Base-by-base conservation (phyloP, 2,888 invertebrate species). In the Stenchaetothrips biformis region DNA sequence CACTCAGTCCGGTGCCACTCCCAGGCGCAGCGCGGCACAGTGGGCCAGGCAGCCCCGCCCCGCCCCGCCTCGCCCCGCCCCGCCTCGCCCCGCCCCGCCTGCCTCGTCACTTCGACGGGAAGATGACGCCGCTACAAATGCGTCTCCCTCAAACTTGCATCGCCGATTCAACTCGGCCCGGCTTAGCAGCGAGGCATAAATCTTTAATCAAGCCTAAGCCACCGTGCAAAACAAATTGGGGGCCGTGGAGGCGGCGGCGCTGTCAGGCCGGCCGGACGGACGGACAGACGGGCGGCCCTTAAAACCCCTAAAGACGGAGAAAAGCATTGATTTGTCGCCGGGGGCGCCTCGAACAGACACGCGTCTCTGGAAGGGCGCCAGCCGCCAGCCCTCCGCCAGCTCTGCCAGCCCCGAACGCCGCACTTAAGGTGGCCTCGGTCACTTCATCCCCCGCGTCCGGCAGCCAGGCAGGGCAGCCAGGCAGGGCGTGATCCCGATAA, bases 201-300 rank as follows among this genome's bases (percentile, higher is more conserved):
- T 74, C 25, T 74, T 74, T 74, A 74, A 74, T 74, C 67, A 74
- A 74, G 25, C 11, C 67, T 25, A 74, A 74, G 67, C 67, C 67
- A 74, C 67, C 67, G 67, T 74, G 67, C 21, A 74, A 74, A 74
- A 74, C 67, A 74, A 74, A 74, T 74, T 74, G 67, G 13, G 53
- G 16, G 53, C 1, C 53, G n/a, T n/a, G n/a, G n/a, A n/a, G 9
- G 53, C 53, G 21, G 67, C 67, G 67, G 25, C 25, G 21, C 13
- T 16, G 9, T 53, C 53, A 9, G 53, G 53, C 13, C 37, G 37
- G 37, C 37, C 37, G 37, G 37, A 1, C 37, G 37, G 2, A 4
- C 37, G 37, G 37, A 37, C 37, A 4, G 37, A 37, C 37, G 37
- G 37, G 37, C 37, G 37, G 37, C 37, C 37, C 37, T 37, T 37